phyloP scores from a whole-genome alignment of 2,888 invertebrate species.

The Eristalis arbustorum region DNA sequence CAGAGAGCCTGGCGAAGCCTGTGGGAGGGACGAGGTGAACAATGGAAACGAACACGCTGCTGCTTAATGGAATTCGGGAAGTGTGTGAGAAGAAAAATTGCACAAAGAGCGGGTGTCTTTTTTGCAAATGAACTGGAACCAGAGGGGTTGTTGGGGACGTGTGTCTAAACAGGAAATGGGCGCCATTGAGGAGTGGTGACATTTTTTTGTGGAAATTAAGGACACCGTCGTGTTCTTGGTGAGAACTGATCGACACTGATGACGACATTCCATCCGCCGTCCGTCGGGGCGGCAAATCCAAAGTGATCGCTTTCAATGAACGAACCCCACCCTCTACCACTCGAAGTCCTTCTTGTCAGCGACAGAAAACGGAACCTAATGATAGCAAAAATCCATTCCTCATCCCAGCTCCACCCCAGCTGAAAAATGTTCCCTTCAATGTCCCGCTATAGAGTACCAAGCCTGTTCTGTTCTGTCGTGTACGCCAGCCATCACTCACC shows the following conservation, averaged over 20 bases:
- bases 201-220: not conserved
- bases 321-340: not conserved
- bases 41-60: not conserved
- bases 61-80: conserved; percentile 35
- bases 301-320: not conserved
- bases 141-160: not conserved
- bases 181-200: not conserved
- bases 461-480: not conserved
- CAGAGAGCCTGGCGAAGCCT: conserved; percentile 38
- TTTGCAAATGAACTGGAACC: not conserved
- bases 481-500: not conserved
- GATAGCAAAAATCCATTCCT: no score
- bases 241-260: not conserved
- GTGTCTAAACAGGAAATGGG: not conserved
- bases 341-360: no score
- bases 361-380: no score
- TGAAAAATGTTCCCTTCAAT: not conserved
- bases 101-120: conserved; percentile 6
- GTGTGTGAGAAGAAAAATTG: conserved; percentile 22
- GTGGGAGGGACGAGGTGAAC: not conserved
- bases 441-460: not conserved
- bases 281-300: not conserved
- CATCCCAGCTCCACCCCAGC: not conserved
- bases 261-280: not conserved
- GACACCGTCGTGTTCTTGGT: not conserved